A percentile compares a stretch with the other conserved stretches of the same genome.
phyloP scores from a whole-genome alignment of 1,140 invertebrate species.

The Gonatopus flavifemur region DNA sequence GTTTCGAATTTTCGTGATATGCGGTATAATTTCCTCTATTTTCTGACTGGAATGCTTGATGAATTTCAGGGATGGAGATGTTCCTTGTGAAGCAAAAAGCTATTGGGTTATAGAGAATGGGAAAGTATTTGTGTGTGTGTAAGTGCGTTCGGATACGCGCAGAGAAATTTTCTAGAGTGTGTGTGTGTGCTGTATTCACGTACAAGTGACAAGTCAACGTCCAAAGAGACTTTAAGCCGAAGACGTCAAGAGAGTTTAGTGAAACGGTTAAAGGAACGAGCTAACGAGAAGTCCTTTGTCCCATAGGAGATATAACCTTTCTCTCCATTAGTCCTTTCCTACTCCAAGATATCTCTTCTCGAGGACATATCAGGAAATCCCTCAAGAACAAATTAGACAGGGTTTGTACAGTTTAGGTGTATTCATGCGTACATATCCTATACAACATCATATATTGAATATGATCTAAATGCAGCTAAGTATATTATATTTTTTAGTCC shows the following conservation, averaged over 20 bases:
- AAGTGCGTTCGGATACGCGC: no score
- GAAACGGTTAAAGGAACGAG: conserved; percentile 30
- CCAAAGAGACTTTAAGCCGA: conserved; percentile 43
- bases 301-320: conserved; percentile 24
- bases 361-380: conserved; percentile 20
- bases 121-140: no score
- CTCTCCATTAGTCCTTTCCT: conserved; percentile 18
- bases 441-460: no score
- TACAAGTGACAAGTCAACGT: conserved; percentile 26
- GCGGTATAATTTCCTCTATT: conserved; percentile 39
- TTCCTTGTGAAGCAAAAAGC: no score
- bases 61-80: conserved; percentile 14
- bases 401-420: no score
- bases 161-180: no score
- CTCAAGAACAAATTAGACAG: conserved; percentile 19
- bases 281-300: conserved; percentile 32
- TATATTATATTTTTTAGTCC: no score
- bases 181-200: no score
- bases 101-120: no score
- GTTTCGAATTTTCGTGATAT: no score
- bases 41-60: conserved; percentile 30
- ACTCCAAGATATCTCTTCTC: conserved; percentile 13
- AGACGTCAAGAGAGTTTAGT: conserved; percentile 36
- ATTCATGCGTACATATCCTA: no score
- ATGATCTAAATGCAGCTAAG: no score